phyloP scores from a whole-genome alignment of 2,888 invertebrate species.

The Mimachlamys varia region DNA sequence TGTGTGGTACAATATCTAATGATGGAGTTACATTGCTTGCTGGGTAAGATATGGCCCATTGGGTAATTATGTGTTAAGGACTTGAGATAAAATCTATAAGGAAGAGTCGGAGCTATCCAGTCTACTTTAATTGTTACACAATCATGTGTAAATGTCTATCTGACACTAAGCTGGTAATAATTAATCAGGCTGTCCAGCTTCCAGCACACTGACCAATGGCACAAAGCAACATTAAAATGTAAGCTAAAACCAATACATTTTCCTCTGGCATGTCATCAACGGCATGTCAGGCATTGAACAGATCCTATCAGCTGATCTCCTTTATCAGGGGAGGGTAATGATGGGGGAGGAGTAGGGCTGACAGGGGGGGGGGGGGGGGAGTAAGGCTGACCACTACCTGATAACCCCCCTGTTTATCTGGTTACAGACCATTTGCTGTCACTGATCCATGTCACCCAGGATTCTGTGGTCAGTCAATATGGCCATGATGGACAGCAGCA shows the following conservation, averaged over 20 bases:
- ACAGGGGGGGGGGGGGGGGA: neutral
- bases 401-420: no score
- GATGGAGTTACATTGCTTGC: neutral
- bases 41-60: neutral
- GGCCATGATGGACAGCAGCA: neutral
- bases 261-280: neutral
- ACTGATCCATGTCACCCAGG: neutral
- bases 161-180: slow-evolving; percentile 16
- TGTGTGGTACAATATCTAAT: no score
- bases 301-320: neutral
- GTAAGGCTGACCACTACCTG: neutral
- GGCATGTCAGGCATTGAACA: neutral
- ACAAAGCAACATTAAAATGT: neutral
- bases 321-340: neutral
- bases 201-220: neutral
- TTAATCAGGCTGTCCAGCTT: neutral
- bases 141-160: neutral
- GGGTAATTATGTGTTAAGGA: no score
- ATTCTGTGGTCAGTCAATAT: neutral
- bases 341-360: neutral
- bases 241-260: slow-evolving; percentile 24
- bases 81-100: neutral
- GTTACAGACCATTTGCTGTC: neutral
- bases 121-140: neutral
- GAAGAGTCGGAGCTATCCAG: neutral